These are phyloP conservation scores for Puma concolor DNA, from an alignment of 2,113 vertebrate genomes.

Conservation along the genomic window DNA sequence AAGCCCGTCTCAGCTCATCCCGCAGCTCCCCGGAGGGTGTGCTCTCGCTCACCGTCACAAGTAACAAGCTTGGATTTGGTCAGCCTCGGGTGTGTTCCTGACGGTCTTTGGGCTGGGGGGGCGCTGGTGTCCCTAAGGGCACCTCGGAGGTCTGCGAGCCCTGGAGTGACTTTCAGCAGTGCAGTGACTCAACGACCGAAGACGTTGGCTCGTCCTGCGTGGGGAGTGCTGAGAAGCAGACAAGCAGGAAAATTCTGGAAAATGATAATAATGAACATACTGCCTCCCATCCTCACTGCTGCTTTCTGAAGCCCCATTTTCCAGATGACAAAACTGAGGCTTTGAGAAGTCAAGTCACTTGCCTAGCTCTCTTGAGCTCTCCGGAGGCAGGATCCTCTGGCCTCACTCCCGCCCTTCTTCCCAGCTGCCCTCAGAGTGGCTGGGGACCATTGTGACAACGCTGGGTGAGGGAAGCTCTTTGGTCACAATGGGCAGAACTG, in stretches of 20 bases:
- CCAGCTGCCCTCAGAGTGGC: neutral
- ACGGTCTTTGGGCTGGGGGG: neutral
- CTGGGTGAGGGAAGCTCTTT: neutral
- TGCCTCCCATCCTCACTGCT: neutral
- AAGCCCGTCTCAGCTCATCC: too few species aligned
- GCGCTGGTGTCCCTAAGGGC: neutral
- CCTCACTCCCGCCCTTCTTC: neutral
- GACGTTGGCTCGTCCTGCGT: too few species aligned
- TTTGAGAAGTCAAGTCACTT: neutral
- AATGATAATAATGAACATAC: neutral
- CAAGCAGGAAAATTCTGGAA: neutral
- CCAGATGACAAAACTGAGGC: neutral
- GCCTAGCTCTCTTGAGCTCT: neutral
- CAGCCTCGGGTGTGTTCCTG: neutral
- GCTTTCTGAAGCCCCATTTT: neutral
- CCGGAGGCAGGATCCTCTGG: neutral
- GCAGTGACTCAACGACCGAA: neutral
- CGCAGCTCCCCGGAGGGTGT: rapidly evolving
- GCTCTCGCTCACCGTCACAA: neutral
- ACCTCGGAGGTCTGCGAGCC: neutral
- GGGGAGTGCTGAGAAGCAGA: neutral
- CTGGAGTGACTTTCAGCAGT: neutral
- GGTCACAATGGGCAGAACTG: conserved; percentile 32
- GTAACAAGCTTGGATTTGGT: neutral
- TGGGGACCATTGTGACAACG: conserved; percentile 50